Evolutionary conservation across 2,113 vertebrate species (phyloP).

Genomic region (Thymallus thymallus): DNA sequence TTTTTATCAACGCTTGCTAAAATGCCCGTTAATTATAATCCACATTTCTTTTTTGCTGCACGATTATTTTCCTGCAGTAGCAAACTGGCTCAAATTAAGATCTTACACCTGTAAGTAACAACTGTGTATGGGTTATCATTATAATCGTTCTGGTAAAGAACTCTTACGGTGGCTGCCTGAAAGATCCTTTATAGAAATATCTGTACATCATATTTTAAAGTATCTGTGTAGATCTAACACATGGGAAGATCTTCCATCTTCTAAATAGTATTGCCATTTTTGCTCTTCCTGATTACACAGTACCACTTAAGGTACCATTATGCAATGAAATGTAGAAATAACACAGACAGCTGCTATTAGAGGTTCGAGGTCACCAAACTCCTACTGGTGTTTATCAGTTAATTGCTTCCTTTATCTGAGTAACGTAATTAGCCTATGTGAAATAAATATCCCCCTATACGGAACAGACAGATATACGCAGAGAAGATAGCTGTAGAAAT

Average conservation of each 20-base stretch:
- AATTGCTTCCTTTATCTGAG: conserved; percentile 54
- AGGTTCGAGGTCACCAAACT: neutral
- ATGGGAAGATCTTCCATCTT: neutral
- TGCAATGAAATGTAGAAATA: neutral
- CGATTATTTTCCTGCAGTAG: too few species aligned
- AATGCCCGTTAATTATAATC: too few species aligned
- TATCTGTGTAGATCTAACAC: too few species aligned
- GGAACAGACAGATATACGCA: conserved; percentile 28
- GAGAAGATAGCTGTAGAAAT: neutral
- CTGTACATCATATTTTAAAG: too few species aligned
- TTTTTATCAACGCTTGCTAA: too few species aligned
- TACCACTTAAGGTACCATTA: neutral
- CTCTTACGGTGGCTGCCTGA: too few species aligned
- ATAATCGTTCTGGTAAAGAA: too few species aligned
- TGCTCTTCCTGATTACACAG: neutral
- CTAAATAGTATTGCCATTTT: neutral
- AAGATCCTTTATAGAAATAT: too few species aligned
- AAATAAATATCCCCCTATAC: conserved; percentile 27
- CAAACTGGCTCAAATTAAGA: too few species aligned
- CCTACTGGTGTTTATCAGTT: conserved; percentile 36
- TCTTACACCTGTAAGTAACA: too few species aligned
- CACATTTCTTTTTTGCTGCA: too few species aligned
- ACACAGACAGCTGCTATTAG: neutral
- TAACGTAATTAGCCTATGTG: conserved; percentile 22
- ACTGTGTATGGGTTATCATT: too few species aligned